Evolutionary conservation across 1,140 invertebrate species (phyloP), one percentile per base, ranked within the genome.

Genomic region (Ceratitis capitata): DNA sequence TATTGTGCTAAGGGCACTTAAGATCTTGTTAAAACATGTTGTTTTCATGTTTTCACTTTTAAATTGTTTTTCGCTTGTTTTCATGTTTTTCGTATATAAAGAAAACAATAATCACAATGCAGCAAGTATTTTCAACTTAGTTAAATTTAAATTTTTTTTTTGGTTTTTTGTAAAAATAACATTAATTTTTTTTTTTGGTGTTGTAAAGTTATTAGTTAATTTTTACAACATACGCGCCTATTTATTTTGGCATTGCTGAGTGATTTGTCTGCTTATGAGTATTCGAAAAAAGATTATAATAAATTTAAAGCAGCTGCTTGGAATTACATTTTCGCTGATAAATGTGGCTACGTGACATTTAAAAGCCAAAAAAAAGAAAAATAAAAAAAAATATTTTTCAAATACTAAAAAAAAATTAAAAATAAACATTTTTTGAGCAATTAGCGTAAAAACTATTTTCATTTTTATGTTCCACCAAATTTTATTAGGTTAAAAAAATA

Each of bases 11-110:
- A 69, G 32, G 29, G 61, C 32, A 69, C 61, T 69, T 39, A 69
- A 69, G 61, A 29, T 69, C 32, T 69, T 69, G 61, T 69, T 32
- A 69, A 69, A 69, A 69, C 61, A 69, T 69, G 58, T 61, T 61
- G 26, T 69, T 69, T 69, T 35, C 61, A 69, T 69, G 61, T 69
- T 69, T 69, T 69, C 61, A 69, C 29, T 69, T 35, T 14, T 69
- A 39, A 69, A 69, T 35, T 56, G 51, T 56, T 56, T 56, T 56
- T n/a, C 23, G n/a, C n/a, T 23, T 56, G 3, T 23, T 56, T 23
- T 56, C 1, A 0, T 14, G 19, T 1, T 23, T 32, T 39, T 69
- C 12, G 14, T 69, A 29, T 39, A 69, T 69, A 35, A 16, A 16
- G 26, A 69, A 69, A 64, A 69, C 32, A 69, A 69, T 69, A 39